Evolutionary conservation across 2,113 vertebrate species (phyloP).

Genomic region (Brevimyrus niger): DNA sequence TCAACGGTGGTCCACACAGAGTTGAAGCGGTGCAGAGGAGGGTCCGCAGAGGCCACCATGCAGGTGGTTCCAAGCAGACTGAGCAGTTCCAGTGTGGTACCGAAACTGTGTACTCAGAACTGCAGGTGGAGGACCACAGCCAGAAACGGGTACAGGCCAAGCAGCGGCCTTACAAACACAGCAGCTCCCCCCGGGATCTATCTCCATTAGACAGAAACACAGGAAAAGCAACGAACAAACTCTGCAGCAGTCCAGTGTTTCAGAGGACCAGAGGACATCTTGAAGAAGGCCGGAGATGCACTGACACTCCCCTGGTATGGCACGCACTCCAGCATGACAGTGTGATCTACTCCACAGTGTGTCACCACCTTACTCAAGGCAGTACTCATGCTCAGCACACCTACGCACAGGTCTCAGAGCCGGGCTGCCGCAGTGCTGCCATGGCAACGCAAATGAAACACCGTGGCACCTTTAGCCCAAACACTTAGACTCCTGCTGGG

Average conservation of each 20-base stretch:
- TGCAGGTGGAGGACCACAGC: conserved; percentile 39
- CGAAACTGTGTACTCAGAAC: conserved; percentile 46
- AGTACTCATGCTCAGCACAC: background rate
- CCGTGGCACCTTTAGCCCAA: background rate
- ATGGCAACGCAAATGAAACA: background rate
- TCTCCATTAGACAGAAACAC: conserved; percentile 44
- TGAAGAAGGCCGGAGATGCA: background rate
- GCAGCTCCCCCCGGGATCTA: conserved; percentile 30
- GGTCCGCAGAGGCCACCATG: background rate
- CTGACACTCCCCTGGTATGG: conserved; percentile 34
- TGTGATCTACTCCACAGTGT: conserved; percentile 19
- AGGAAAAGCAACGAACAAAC: conserved; percentile 27
- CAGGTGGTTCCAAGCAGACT: background rate
- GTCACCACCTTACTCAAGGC: background rate
- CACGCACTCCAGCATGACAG: background rate
- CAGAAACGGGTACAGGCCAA: conserved; percentile 35
- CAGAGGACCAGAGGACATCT: conserved; percentile 41
- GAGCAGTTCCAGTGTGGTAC: conserved; percentile 9
- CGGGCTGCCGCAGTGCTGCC: background rate
- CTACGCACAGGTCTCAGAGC: background rate
- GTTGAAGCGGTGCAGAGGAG: background rate
- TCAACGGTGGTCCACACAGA: conserved; percentile 16
- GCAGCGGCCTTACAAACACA: conserved; percentile 30
- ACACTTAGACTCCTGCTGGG: background rate
- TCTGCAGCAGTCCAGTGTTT: conserved; percentile 35